Percentiles rank a stretch among this genome's conserved stretches.
phyloP scores from a whole-genome alignment of 30 jellyfish, hydroid and myxozoan genomes.

The Pelagia noctiluca region DNA sequence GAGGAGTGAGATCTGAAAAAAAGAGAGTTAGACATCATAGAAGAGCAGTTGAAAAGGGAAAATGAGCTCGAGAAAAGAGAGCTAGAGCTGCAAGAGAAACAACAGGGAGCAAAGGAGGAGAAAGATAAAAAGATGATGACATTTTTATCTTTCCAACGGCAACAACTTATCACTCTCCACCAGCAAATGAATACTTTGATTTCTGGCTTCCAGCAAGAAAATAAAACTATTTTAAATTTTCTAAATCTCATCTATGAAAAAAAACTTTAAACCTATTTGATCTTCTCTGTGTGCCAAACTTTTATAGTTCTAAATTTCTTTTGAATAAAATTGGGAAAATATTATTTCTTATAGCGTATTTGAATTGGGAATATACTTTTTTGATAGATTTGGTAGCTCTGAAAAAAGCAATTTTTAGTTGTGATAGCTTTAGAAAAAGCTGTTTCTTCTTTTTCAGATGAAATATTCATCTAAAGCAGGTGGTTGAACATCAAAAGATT shows the following conservation, averaged over 20 bases:
- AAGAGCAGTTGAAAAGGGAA: too few relatives aligned
- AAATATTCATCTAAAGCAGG: constrained; percentile 47
- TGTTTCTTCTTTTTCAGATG: background rate
- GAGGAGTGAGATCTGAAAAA: background rate
- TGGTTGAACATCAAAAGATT: constrained; percentile 53
- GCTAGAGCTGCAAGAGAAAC: background rate
- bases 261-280: background rate
- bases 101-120: constrained; percentile 1
- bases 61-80: background rate
- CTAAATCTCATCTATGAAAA: too few relatives aligned
- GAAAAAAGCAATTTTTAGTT: constrained; percentile 14
- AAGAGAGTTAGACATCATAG: too few relatives aligned
- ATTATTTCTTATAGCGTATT: background rate
- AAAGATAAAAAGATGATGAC: background rate
- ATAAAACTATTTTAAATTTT: too few relatives aligned
- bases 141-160: background rate
- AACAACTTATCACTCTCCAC: too few relatives aligned
- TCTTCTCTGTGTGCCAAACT: too few relatives aligned
- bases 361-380: background rate
- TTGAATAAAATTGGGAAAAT: too few relatives aligned
- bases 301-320: too few relatives aligned
- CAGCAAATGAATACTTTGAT: background rate
- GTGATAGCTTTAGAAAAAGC: constrained; percentile 29
- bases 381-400: constrained; percentile 3
- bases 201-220: background rate